These are phyloP conservation scores for Heliconius hortense DNA, from an alignment of 2,888 invertebrate species.

Conservation along the genomic window DNA sequence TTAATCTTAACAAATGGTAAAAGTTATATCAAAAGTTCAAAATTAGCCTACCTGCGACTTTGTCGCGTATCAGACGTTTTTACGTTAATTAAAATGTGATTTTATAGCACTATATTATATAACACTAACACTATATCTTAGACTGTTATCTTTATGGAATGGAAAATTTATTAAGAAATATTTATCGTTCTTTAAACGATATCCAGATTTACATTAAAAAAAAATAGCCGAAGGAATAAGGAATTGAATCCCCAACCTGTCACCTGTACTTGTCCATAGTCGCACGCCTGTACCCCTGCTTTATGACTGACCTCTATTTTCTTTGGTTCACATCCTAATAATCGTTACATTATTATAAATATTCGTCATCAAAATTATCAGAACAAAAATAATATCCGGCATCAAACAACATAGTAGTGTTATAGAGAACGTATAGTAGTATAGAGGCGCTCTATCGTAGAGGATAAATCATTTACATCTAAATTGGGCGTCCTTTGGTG, in stretches of 20 bases:
- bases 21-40: background rate
- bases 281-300: background rate
- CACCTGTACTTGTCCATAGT: too few species aligned
- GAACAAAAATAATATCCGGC: background rate
- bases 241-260: too few species aligned
- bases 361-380: background rate
- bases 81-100: background rate
- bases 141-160: background rate
- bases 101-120: background rate
- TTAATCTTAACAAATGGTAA: background rate
- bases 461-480: constrained; percentile 30
- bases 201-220: too few species aligned
- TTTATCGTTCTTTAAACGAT: too few species aligned
- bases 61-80: background rate
- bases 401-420: background rate
- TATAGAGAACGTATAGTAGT: background rate
- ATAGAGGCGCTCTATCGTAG: background rate
- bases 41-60: background rate
- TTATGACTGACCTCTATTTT: background rate
- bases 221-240: too few species aligned
- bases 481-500: constrained; percentile 24
- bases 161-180: too few species aligned
- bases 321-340: background rate
- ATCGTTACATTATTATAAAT: background rate
- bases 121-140: too few species aligned